Evolutionary conservation across 1,140 invertebrate species (phyloP).

Genomic region (Pseudomyrmex flavicornis): DNA sequence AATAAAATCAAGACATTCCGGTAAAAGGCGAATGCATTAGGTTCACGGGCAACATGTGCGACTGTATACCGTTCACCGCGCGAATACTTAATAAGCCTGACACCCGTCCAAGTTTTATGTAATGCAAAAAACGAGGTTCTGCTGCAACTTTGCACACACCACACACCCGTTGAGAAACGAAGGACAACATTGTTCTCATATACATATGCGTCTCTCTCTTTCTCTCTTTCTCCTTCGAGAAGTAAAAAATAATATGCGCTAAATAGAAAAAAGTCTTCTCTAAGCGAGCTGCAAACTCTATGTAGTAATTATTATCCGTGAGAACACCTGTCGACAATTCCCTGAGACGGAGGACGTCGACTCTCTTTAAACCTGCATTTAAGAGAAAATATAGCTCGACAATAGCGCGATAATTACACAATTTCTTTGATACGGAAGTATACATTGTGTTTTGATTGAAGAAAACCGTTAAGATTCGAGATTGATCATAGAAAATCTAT

Average conservation of each 20-base stretch:
- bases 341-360: slow-evolving; percentile 1
- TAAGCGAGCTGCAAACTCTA: slow-evolving; percentile 10
- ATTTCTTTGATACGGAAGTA: slow-evolving; percentile 53
- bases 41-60: slow-evolving; percentile 65
- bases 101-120: slow-evolving; percentile 65
- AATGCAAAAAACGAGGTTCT: slow-evolving; percentile 57
- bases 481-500: neutral
- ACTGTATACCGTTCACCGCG: slow-evolving; percentile 61
- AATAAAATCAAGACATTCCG: slow-evolving; percentile 58
- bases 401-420: slow-evolving; percentile 52
- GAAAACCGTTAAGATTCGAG: neutral
- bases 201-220: neutral
- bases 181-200: slow-evolving; percentile 59
- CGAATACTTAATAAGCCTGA: slow-evolving; percentile 65
- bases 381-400: slow-evolving; percentile 16
- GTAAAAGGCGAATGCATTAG: slow-evolving; percentile 64
- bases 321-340: slow-evolving; percentile 22
- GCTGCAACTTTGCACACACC: neutral
- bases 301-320: slow-evolving; percentile 34
- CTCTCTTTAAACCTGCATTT: neutral
- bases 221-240: neutral
- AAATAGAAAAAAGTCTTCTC: slow-evolving; percentile 24
- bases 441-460: neutral
- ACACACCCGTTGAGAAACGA: slow-evolving; percentile 57
- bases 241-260: slow-evolving; percentile 19